phyloP scores from a whole-genome alignment of 2,797 vertebrate species.

The Hapalemur alaotrensis region DNA sequence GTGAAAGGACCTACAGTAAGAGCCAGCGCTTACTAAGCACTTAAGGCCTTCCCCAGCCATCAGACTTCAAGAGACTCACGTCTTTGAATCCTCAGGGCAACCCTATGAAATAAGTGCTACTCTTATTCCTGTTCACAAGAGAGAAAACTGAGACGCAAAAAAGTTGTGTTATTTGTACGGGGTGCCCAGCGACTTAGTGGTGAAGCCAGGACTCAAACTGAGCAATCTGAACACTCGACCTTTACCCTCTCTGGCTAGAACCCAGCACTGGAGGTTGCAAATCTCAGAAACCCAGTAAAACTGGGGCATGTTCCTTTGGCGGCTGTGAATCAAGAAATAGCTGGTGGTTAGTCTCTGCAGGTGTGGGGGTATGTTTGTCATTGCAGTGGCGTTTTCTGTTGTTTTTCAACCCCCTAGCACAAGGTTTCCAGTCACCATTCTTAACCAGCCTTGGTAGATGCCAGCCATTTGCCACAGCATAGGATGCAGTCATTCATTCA shows the following conservation, averaged over 20 bases:
- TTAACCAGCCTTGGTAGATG: neutral
- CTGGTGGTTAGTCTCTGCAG: neutral
- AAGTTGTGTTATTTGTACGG: neutral
- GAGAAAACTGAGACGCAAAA: neutral
- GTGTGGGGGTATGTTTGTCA: neutral
- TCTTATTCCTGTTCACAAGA: neutral
- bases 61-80: neutral
- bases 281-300: neutral
- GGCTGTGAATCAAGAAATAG: neutral
- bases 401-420: neutral
- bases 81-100: neutral
- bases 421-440: neutral
- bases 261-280: neutral
- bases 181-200: neutral
- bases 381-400: neutral
- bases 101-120: neutral
- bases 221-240: no score
- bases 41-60: accelerated
- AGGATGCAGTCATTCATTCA: neutral
- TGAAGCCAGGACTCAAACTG: neutral
- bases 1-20: neutral
- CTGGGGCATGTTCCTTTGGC: neutral
- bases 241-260: neutral
- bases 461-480: neutral
- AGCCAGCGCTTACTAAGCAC: neutral